phyloP scores from a whole-genome alignment of 2,113 vertebrate genomes.

The Oryzias melastigma region DNA sequence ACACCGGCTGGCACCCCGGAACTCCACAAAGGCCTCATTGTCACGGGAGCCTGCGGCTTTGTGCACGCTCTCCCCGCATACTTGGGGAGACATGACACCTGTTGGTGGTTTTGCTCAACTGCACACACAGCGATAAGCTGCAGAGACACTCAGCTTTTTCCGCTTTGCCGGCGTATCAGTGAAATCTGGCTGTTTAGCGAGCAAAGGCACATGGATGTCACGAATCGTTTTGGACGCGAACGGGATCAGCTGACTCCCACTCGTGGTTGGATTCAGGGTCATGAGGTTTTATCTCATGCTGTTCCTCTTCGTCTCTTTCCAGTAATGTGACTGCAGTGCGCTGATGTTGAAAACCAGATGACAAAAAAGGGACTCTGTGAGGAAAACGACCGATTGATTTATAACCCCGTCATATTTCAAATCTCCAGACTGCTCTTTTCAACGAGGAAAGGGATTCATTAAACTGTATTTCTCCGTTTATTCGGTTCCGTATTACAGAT shows the following conservation, averaged over 20 bases:
- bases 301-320: neutral
- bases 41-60: constrained; percentile 45
- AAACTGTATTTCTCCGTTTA: too few species aligned
- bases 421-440: constrained; percentile 10
- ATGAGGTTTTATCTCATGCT: neutral
- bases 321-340: too few species aligned
- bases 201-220: neutral
- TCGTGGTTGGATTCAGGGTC: constrained; percentile 7
- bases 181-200: neutral
- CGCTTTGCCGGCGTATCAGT: neutral
- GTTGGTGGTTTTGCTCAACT: constrained; percentile 62
- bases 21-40: constrained; percentile 76
- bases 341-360: neutral
- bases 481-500: too few species aligned
- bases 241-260: neutral
- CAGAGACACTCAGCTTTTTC: neutral
- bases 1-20: constrained; percentile 66
- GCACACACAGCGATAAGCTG: constrained; percentile 15
- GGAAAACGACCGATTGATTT: constrained; percentile 7
- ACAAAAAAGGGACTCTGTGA: neutral
- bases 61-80: constrained; percentile 10
- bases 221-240: neutral
- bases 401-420: neutral
- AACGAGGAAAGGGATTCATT: neutral
- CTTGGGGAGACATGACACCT: constrained; percentile 70